phyloP scores from a whole-genome alignment of 2,888 invertebrate genomes.

The Cerceris ruficornis region DNA sequence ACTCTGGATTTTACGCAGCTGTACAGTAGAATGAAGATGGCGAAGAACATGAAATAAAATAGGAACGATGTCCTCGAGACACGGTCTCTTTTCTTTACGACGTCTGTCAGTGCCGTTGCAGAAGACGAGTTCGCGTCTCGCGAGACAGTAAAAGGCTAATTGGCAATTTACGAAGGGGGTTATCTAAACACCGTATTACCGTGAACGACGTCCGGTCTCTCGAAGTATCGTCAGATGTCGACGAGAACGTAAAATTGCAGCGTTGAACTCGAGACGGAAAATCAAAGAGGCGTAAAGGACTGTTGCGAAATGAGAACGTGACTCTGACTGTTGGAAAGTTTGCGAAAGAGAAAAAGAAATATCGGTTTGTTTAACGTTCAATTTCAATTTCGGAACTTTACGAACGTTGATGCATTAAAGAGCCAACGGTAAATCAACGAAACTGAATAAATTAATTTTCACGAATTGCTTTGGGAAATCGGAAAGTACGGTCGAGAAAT shows the following conservation, averaged over 20 bases:
- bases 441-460: no score
- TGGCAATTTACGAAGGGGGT: slow-evolving; percentile 58
- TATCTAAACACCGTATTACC: slow-evolving; percentile 51
- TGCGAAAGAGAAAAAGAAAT: no score
- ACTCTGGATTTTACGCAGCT: no score
- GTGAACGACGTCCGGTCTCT: slow-evolving; percentile 17
- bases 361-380: not conserved
- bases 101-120: slow-evolving; percentile 16
- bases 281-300: not conserved
- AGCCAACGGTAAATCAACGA: no score
- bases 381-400: not conserved
- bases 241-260: slow-evolving; percentile 19
- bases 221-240: slow-evolving; percentile 1
- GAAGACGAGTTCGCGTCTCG: slow-evolving; percentile 32
- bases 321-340: no score
- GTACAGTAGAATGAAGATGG: no score
- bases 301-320: not conserved
- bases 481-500: no score
- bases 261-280: not conserved
- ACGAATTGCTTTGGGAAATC: no score
- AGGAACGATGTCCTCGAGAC: slow-evolving; percentile 4
- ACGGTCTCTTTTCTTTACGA: slow-evolving; percentile 47
- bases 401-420: no score
- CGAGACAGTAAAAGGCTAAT: slow-evolving; percentile 58
- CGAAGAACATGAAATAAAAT: slow-evolving; percentile 29